Evolutionary conservation across 1,140 invertebrate species (phyloP), one percentile per base, ranked within the genome.

Genomic region (Drosophila pandora): DNA sequence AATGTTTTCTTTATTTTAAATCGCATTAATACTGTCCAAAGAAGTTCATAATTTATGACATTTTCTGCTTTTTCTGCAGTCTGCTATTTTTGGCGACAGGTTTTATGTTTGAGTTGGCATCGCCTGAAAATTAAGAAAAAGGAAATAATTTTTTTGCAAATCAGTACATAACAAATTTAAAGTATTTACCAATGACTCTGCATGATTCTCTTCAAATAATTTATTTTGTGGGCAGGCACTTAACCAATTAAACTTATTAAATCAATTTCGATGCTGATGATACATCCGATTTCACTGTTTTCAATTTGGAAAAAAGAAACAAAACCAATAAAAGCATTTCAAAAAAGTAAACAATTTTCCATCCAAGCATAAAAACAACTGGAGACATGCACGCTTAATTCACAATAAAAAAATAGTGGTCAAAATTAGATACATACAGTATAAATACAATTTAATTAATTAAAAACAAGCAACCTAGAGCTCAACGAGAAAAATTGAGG

Each of bases 381-480:
- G 28, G 7, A 39, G 62, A 47, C 25, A 17, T 17, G 17, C 0
- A 0, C 17, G 17, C 17, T 17, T 17, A 17, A 17, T 17, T 17
- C 17, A 17, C 17, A 17, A 17, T 41, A 41, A 65, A 64, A 64
- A 2, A 68, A 53, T 5, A 6, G 8, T 34, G 53, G 23, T 25
- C 32, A 28, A 32, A 49, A 43, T 55, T 49, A 47, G 45, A 13
- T 17, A 32, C 39, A 69, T 69, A 41, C 43, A 17, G 4, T 30
- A 0, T 17, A 1, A 56, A 69, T 57, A 37, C 13, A 56, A 57
- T 57, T 69, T 70, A 70, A 69, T 69, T 69, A 69, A 69, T 70
- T 70, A 55, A 69, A 68, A 69, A 68, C 63, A 69, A 57, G 63
- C 34, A 32, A 25, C 21, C 23, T 6, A 32, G 9, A 9, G 17